Evolutionary conservation across 2,797 vertebrate species (phyloP).

Genomic region (Sebastes reedi): DNA sequence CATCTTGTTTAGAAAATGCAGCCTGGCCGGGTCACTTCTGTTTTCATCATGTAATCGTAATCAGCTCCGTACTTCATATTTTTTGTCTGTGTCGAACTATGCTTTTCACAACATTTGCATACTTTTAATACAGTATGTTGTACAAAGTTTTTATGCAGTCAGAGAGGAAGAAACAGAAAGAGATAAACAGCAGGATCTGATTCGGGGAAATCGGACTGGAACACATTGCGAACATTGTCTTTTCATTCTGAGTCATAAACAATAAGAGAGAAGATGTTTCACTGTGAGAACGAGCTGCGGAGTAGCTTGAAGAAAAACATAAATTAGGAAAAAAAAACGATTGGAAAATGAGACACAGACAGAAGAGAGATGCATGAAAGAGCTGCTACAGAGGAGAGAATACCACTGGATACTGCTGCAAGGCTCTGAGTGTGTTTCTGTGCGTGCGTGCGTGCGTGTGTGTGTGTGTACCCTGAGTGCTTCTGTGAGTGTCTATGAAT

Average conservation of each 20-base stretch:
- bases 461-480: constrained; percentile 27
- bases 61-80: background rate
- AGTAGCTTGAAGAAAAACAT: background rate
- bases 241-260: constrained; percentile 27
- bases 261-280: constrained; percentile 19
- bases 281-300: constrained; percentile 6
- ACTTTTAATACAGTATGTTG: background rate
- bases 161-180: background rate
- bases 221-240: constrained; percentile 30
- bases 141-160: background rate
- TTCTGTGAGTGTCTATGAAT: constrained; percentile 23
- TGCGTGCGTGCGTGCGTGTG: background rate
- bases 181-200: constrained; percentile 24
- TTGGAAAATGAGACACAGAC: constrained; percentile 21
- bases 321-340: background rate
- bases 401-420: constrained; percentile 45
- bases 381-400: constrained; percentile 18
- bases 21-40: background rate
- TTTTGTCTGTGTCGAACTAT: background rate
- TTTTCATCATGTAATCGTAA: background rate
- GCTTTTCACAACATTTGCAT: background rate
- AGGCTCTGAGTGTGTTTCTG: constrained; percentile 20
- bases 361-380: constrained; percentile 12
- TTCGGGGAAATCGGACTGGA: constrained; percentile 20
- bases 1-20: background rate